Evolutionary conservation across 1,140 invertebrate species (phyloP).

Genomic region (Agrypnia vestita): DNA sequence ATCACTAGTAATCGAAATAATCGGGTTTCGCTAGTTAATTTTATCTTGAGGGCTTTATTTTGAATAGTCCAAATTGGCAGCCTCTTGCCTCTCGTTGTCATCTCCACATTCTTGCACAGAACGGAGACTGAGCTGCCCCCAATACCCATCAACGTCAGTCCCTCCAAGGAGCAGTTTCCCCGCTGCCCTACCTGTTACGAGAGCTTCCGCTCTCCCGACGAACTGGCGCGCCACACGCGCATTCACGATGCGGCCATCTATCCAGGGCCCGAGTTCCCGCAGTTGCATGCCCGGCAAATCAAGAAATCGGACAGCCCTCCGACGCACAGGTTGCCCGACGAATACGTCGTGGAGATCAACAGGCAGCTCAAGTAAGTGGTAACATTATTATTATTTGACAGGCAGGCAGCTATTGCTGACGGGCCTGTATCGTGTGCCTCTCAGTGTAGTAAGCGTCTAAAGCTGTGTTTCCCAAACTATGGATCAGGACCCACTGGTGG

Average conservation of each 20-base stretch:
- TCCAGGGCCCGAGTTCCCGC: slow-evolving; percentile 9
- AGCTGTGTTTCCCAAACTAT: too few species aligned
- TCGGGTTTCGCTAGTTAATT: neutral
- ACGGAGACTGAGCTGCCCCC: neutral
- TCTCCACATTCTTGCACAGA: neutral
- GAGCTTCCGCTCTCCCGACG: neutral
- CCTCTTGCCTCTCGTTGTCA: neutral
- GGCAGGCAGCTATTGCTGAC: too few species aligned
- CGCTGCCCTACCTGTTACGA: slow-evolving; percentile 8
- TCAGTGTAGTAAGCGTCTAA: too few species aligned
- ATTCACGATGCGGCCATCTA: slow-evolving; percentile 31
- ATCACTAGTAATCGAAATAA: too few species aligned
- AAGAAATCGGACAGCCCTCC: neutral
- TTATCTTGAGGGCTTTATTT: neutral
- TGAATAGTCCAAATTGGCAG: neutral
- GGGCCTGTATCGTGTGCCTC: too few species aligned
- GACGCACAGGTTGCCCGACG: too few species aligned
- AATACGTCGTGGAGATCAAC: too few species aligned
- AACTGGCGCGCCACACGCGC: neutral
- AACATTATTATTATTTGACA: too few species aligned
- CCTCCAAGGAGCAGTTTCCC: neutral
- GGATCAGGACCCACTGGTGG: too few species aligned
- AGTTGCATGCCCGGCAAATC: neutral
- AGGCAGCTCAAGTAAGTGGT: too few species aligned
- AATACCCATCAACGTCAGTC: neutral